Evolutionary conservation across 2,797 vertebrate genomes (phyloP), one percentile per base, ranked within the genome.

Genomic region (Adelosebastes latens): DNA sequence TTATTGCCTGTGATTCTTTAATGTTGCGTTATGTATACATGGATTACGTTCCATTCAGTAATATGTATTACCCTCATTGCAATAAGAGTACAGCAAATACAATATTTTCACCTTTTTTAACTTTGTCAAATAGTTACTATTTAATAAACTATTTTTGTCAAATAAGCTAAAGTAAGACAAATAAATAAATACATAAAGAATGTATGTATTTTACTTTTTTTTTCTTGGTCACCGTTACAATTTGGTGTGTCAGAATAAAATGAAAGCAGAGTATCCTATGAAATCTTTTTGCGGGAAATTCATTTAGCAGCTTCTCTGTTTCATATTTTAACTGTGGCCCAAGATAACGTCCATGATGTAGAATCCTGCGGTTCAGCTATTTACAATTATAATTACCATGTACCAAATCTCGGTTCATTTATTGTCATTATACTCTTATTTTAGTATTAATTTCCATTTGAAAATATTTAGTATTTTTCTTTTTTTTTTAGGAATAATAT

Each of bases 211-310:
- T 46, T 18, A 18, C 42, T 8, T 46, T 46, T 46, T 16, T 76
- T 58, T 10, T 11, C 14, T 8, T 36, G 14, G 22, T 22, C 20
- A 12, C 8, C 1, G 0, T 31, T 56, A 25, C 2, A 39, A 10
- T 29, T 52, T 8, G 20, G 18, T 39, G 7, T 32, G 10, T 49
- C 36, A n/a, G 5, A 36, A 49, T 58, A 4, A 52, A 70, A 60
- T 67, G 4, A 60, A 34, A 14, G 24, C 0, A 0, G 9, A 0
- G 2, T 6, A 10, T 46, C 2, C 0, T 12, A 10, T 16, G 8
- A 39, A 27, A 77, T 4, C 0, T 67, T 59, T 24, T 24, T 9
- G 36, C 46, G 10, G 1, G n/a, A 59, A 42, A 56, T 31, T 18
- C 3, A 20, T 64, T 46, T 12, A 27, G 8, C 3, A 36, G 65